Base-by-base conservation (phyloP, 2,113 vertebrate genomes). In the Leucosticte australis region DNA sequence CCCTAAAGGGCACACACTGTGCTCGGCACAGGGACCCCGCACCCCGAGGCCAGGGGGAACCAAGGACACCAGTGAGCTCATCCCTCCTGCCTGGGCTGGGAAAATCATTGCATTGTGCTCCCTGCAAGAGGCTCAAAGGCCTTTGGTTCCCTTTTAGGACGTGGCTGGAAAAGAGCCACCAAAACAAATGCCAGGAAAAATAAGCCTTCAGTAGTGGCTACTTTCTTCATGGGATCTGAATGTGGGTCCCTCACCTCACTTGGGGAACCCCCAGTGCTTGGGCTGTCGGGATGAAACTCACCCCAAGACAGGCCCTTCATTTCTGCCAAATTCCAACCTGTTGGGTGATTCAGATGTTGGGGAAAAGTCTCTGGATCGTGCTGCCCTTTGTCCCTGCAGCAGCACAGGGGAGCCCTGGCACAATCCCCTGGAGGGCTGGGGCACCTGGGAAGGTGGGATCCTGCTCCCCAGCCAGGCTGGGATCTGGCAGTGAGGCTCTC, bases 51-150 rank as follows among this genome's bases (percentile, higher is more conserved):
- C 0, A 2, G 55, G 88, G 71, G 71, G 77, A 94, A 55, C 50
- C 87, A 52, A 93, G 92, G 94, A 91, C 52, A 1, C 10, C 82
- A 77, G 79, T 95, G 96, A 95, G 92, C 92, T 83, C 93, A 95
- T 96, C 78, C 90, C 63, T 96, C 59, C 91, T 14, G 41, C 82
- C 44, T 0, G 0, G 79, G 87, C 79, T 26, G 79, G 93, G 95
- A 95, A 94, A 96, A 96, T 94, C 93, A 90, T 46, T 31, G 82
- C 95, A 92, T 97, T 96, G 95, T 96, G 75, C 79, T 94, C 28
- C 0, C 85, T 77, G 87, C 24, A 15, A 92, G 62, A 89, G 69
- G 49, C 96, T 96, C 94, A 94, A 91, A 94, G 94, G 95, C 92
- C 90, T 92, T 95, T 92, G 93, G 90, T 92, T 95, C 94, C 81